Conservation (phyloP, 2,888 invertebrate genomes). For the Actias luna region DNA sequence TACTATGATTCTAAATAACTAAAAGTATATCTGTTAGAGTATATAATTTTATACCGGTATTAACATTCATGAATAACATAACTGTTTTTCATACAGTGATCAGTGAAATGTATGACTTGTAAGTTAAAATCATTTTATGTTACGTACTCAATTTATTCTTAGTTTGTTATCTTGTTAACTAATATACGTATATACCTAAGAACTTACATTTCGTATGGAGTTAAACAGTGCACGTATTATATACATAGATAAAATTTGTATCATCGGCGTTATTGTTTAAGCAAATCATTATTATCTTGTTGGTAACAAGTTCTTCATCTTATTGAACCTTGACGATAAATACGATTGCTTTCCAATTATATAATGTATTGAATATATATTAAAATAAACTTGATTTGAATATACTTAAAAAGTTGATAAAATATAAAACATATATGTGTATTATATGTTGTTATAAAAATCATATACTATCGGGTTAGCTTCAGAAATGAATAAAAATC, state of each 20-base stretch:
- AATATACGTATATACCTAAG: not conserved
- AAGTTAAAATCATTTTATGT: not conserved
- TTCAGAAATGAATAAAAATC: too few species aligned
- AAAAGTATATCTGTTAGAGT: not conserved
- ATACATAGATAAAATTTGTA: not conserved
- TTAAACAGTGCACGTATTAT: not conserved
- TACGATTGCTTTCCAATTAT: not conserved
- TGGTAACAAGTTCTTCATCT: not conserved
- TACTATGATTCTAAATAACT: not conserved
- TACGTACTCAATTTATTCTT: not conserved
- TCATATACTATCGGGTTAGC: not conserved
- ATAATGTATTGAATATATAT: not conserved
- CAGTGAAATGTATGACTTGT: not conserved
- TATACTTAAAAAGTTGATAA: not conserved
- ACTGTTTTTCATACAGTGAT: not conserved
- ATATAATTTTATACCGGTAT: not conserved
- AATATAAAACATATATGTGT: not conserved
- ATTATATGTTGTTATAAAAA: not conserved
- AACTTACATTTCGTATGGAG: not conserved
- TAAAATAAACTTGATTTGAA: not conserved
- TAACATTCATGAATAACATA: not conserved
- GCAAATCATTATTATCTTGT: not conserved
- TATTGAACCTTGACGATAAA: not conserved
- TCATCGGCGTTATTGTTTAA: not conserved
- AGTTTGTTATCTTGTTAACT: not conserved